Base-by-base conservation (phyloP, 2,113 vertebrate genomes). In the Lophura nycthemera region DNA sequence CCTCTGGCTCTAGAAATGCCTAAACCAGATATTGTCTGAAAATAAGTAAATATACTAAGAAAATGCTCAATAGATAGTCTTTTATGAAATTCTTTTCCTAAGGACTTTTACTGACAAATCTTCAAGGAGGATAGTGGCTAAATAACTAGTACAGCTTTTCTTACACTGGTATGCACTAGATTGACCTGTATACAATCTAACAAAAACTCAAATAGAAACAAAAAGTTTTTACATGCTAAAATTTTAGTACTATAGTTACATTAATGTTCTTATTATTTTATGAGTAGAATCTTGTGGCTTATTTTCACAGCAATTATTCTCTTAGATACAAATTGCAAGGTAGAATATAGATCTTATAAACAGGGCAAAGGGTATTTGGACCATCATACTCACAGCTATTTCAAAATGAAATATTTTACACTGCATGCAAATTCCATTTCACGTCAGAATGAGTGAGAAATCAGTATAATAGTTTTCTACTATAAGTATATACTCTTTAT, bases 1-100 rank as follows among this genome's bases (percentile, higher is more conserved):
- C 67, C 92, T 85, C 90, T 95, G 90, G 90, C 92, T 95, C 82
- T 80, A 72, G 87, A 96, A 94, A 88, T 90, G 75, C 83, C 5
- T 5, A 66, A 73, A 69, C 56, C 72, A 83, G 95, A 88, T 82
- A 88, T 38, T 91, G 85, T 32, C 85, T 94, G 64, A 94, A 91
- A 88, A 91, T 74, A 29, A 76, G 79, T 42, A 65, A 88, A 80
- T 50, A 42, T 13, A 50, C 75, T 16, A 80, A 76, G 92, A 92
- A 82, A 87, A 85, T 1, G 2, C 50, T 91, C 60, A 38, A 1
- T 61, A 61, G 60, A 63, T 88, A 82, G 67, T 24, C 64, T 86
- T 95, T 89, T 88, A 83, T 73, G 45, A 77, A 96, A 91, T 13
- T 65, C 54, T 79, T 76, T 87, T 91, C 78, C 71, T 77, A 59